phyloP scores from a whole-genome alignment of 1,140 invertebrate genomes.

The Calliopsis andreniformis region DNA sequence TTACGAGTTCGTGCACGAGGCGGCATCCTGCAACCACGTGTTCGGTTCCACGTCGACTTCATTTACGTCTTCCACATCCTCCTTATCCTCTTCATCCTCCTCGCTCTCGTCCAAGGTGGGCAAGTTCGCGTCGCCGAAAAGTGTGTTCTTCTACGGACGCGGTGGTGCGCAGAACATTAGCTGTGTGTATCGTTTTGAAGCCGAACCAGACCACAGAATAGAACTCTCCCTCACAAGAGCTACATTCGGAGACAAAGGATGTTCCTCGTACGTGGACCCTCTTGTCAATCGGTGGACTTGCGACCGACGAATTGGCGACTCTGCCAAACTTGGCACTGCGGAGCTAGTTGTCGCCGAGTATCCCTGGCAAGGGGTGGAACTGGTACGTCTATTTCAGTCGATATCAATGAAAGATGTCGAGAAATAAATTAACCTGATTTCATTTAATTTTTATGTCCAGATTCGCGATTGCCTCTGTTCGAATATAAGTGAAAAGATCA shows the following conservation, averaged over 20 bases:
- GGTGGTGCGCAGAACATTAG: conserved; percentile 89
- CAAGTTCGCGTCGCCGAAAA: conserved; percentile 88
- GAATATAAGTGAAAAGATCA: conserved; percentile 84
- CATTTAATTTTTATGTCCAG: conserved; percentile 8
- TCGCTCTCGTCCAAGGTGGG: conserved; percentile 78
- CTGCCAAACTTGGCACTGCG: conserved; percentile 80
- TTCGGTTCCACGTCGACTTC: conserved; percentile 78
- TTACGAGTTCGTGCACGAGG: conserved; percentile 89
- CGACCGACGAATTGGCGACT: conserved; percentile 74
- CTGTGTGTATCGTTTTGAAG: conserved; percentile 89
- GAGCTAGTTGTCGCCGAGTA: conserved; percentile 87
- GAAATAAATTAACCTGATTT: not conserved
- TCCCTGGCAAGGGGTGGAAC: conserved; percentile 87
- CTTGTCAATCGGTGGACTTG: conserved; percentile 86
- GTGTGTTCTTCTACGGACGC: conserved; percentile 91
- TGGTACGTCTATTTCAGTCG: conserved; percentile 74
- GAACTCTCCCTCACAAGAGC: conserved; percentile 85
- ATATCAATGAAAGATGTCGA: not conserved
- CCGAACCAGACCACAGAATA: conserved; percentile 85
- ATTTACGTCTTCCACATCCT: conserved; percentile 70
- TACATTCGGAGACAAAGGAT: conserved; percentile 86
- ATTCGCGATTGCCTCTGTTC: conserved; percentile 88
- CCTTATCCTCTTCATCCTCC: conserved; percentile 55
- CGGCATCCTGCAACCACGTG: conserved; percentile 84
- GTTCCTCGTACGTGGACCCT: conserved; percentile 85